Evolutionary conservation across 2,797 vertebrate genomes (phyloP).

Genomic region (Epinephelus awoara): DNA sequence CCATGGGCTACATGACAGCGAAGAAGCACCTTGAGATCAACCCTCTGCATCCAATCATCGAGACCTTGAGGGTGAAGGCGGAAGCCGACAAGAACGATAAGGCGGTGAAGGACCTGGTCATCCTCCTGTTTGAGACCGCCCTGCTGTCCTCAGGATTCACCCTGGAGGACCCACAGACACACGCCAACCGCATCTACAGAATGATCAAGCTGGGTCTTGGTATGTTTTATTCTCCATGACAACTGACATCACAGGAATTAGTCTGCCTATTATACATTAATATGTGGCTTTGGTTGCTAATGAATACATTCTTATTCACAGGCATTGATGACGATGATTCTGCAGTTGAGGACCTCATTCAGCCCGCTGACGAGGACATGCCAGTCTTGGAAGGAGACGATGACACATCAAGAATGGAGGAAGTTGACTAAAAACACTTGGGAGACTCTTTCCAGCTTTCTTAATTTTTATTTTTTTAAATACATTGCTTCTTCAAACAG

Average conservation of each 20-base stretch:
- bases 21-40: constrained; percentile 98
- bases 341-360: constrained; percentile 81
- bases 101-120: constrained; percentile 97
- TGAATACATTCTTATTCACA: constrained; percentile 45
- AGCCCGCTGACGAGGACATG: constrained; percentile 87
- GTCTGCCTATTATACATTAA: neutral
- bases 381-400: constrained; percentile 88
- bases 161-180: constrained; percentile 96
- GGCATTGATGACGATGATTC: constrained; percentile 89
- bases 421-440: constrained; percentile 84
- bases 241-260: neutral
- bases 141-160: constrained; percentile 96
- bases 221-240: constrained; percentile 68
- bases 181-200: constrained; percentile 96
- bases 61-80: constrained; percentile 94
- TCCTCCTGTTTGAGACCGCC: constrained; percentile 93
- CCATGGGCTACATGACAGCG: constrained; percentile 98
- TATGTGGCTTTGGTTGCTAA: constrained; percentile 4
- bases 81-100: constrained; percentile 98
- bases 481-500: constrained; percentile 43
- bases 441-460: constrained; percentile 31
- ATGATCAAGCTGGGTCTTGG: constrained; percentile 98
- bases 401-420: constrained; percentile 89
- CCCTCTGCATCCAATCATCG: constrained; percentile 93
- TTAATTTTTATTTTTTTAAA: constrained; percentile 70